Evolutionary conservation across 2,113 vertebrate species (phyloP).

Genomic region (Syngnathus typhle): DNA sequence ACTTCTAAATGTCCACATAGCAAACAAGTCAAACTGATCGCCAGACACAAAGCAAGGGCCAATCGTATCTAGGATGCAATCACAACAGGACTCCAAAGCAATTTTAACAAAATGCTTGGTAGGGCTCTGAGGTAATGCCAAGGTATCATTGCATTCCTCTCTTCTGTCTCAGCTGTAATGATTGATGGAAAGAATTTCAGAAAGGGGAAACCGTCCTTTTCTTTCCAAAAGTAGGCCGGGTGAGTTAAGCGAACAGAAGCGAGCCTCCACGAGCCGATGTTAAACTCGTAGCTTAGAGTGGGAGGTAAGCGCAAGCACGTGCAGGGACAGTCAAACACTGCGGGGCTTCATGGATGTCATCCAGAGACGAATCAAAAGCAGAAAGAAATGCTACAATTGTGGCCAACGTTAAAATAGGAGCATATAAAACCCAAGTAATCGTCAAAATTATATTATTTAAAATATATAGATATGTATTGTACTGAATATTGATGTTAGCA

Average conservation of each 20-base stretch:
- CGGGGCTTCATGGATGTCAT: background rate
- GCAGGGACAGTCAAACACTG: background rate
- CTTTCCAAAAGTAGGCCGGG: constrained; percentile 18
- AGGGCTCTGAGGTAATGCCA: background rate
- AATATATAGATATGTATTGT: no score
- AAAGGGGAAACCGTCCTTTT: constrained; percentile 26
- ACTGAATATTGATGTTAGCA: no score
- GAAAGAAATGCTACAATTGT: background rate
- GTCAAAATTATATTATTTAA: no score
- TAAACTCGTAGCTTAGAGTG: constrained; percentile 7
- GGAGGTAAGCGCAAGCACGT: background rate
- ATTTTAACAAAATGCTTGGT: no score
- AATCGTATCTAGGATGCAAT: background rate
- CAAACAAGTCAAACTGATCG: background rate
- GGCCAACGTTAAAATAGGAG: no score
- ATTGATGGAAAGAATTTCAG: background rate
- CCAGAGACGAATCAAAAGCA: background rate
- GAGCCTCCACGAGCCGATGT: constrained; percentile 34
- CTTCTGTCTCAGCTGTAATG: background rate
- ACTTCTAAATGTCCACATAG: no score
- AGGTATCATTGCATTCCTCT: background rate
- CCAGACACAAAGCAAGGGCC: background rate
- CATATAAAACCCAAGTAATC: no score
- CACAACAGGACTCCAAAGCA: background rate
- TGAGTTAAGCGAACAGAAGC: constrained; percentile 19